Percentiles rank a stretch among this genome's conserved stretches.
These are phyloP conservation scores for Flexamia atlantica DNA, from an alignment of 2,888 invertebrate species.

Conservation along the genomic window DNA sequence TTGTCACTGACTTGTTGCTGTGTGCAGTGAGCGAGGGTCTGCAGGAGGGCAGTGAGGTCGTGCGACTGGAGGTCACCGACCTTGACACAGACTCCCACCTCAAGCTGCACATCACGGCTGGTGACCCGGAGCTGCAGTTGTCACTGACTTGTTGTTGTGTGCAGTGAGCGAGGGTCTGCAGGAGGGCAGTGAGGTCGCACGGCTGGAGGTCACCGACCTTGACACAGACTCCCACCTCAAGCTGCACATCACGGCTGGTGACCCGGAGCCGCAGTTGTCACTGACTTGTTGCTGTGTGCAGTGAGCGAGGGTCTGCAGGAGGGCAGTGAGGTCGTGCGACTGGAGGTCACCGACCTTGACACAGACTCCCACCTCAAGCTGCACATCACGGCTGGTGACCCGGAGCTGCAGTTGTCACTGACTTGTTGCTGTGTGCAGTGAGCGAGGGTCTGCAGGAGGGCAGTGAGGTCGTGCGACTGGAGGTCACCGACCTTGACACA, in stretches of 20 bases:
- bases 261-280: conserved; percentile 91
- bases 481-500: conserved; percentile 84
- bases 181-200: conserved; percentile 85
- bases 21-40: conserved; percentile 85
- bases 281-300: no score
- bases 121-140: conserved; percentile 92
- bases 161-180: conserved; percentile 85
- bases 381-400: conserved; percentile 91
- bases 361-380: conserved; percentile 84
- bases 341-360: conserved; percentile 86
- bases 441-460: conserved; percentile 88
- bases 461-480: conserved; percentile 83
- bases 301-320: conserved; percentile 88
- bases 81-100: conserved; percentile 85
- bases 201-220: conserved; percentile 83
- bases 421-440: conserved; percentile 76
- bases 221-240: conserved; percentile 85
- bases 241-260: conserved; percentile 90
- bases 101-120: conserved; percentile 88
- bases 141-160: no score
- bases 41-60: conserved; percentile 85
- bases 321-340: conserved; percentile 84
- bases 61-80: conserved; percentile 83
- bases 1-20: no score
- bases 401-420: conserved; percentile 92